Base-by-base conservation (phyloP, 2,888 invertebrate species). In the Coelopa pilipes region DNA sequence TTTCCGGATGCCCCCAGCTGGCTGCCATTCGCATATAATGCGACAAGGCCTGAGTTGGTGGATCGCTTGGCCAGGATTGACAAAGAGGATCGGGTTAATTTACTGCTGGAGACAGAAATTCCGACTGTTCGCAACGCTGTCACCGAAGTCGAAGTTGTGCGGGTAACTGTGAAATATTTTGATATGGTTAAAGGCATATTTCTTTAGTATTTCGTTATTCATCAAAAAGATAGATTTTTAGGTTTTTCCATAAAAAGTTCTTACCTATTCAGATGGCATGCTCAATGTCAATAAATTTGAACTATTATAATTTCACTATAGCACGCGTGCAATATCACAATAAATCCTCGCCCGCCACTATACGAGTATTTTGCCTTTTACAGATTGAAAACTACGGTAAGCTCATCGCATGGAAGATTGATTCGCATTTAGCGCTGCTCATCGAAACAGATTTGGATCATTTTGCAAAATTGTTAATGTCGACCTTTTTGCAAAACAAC, bases 381-480 rank as follows among this genome's bases (percentile, higher is more conserved):
- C 87, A 95, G 94, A 89, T 95, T 81, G 94, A 95, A 84, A 90
- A 93, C 81, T 93, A 93, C 86, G 95, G 95, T 73, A 90, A 92
- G 83, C 91, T 93, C 66, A 89, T 93, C 73, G 94, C 94, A 46
- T 96, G 95, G 95, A 93, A 92, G 82, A 92, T 92, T 70, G 91
- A 92, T 70, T 92, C 93, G 77, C 91, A 92, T 83, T 90, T 96
- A 81, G 93, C 93, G 69, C 89, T 94, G 78, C 91, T 96, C 76
- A 82, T 96, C 73, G 93, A 93, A 85, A 93, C 94, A 62, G 94
- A 95, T 84, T 90, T 94, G 79, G 92, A 93, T 82, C 91, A 92
- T 81, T 90, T 95, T 65, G 92, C 93, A 76, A 83, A 87, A 81
- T 90, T 92, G 79, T 89, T 95, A 77, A 91, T 93, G 66, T 91